Evolutionary conservation across 2,888 invertebrate species (phyloP), one percentile per base, ranked within the genome.

Genomic region (Ptychoptera contaminata): DNA sequence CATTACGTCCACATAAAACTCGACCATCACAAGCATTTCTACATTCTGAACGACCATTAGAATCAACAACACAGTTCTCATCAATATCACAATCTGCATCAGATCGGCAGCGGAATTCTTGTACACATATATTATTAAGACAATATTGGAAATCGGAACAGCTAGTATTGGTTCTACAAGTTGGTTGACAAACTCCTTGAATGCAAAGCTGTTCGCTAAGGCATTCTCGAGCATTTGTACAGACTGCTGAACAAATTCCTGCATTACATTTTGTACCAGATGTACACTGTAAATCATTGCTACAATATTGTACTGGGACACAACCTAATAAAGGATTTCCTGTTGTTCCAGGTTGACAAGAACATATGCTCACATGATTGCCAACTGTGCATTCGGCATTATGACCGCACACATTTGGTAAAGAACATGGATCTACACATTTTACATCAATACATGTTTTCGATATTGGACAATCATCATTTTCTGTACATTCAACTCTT

Each of bases 261-360:
- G 82, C 82, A 48, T 80, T 74, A 56, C 91, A 91, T 55, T 79
- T 82, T 10, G 87, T 82, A 43, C 87, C 86, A 2, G 84, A 74
- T 0, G 87, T 78, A 59, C 92, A 92, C 58, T 87, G 85, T 36
- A 69, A 73, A 51, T 90, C 87, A 45, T 72, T 71, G 40, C 78
- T 78, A 56, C 92, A 92, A 55, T 85, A 86, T 54, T 87, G 84
- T 42, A 91, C 72, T 2, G 79, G 73, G 23, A 83, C 78, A 58
- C 91, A 91, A 11, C 90, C 90, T 48, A 87, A 70, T 48, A 82
- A 79, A 10, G 91, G 84, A 64, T 90, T 85, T 23, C 90, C 90
- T 1, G 87, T 87, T 50, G 76, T 82, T 38, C 90, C 90, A 16
- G 84, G 72, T 53, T 79, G 72, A 59, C 92, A 92, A n/a, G 77